These are phyloP conservation scores for Drosophila sechellia DNA, from an alignment of 1,140 invertebrate species.

Conservation along the genomic window DNA sequence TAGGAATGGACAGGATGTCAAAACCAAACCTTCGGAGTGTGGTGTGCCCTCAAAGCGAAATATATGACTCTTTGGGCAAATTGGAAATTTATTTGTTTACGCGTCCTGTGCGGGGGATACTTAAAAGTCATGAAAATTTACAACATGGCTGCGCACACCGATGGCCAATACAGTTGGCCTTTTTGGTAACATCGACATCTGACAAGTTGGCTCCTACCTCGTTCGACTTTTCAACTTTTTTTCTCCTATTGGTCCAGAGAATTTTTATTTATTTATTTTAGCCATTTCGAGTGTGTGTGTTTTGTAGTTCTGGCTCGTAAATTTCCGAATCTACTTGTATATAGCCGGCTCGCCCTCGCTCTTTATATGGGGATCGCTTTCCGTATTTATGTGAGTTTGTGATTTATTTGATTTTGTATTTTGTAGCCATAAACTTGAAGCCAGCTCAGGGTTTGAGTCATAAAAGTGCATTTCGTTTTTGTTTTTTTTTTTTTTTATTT, in stretches of 20 bases:
- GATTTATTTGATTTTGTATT: conserved; percentile 74
- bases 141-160: conserved; percentile 66
- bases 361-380: conserved; percentile 37
- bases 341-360: conserved; percentile 53
- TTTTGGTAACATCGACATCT: conserved; percentile 52
- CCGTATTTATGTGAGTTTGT: conserved; percentile 76
- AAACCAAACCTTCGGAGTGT: conserved; percentile 34
- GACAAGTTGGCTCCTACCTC: conserved; percentile 47
- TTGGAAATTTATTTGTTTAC: conserved; percentile 83
- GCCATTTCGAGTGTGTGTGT: conserved; percentile 19
- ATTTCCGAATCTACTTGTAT: conserved; percentile 67
- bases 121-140: conserved; percentile 83
- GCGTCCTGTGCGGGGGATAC: conserved; percentile 51
- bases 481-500: conserved; percentile 39
- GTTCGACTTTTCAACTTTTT: conserved; percentile 7
- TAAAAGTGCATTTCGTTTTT: conserved; percentile 57
- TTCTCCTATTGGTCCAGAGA: conserved; percentile 66
- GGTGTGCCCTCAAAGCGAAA: conserved; percentile 41
- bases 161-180: conserved; percentile 21
- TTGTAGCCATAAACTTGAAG: conserved; percentile 65
- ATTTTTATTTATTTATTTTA: conserved; percentile 51
- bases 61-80: conserved; percentile 78
- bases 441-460: conserved; percentile 36
- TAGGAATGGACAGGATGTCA: conserved; percentile 58
- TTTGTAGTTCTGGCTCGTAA: conserved; percentile 73